Conservation (phyloP, 1,140 invertebrate genomes). For the Prorops nasuta region DNA sequence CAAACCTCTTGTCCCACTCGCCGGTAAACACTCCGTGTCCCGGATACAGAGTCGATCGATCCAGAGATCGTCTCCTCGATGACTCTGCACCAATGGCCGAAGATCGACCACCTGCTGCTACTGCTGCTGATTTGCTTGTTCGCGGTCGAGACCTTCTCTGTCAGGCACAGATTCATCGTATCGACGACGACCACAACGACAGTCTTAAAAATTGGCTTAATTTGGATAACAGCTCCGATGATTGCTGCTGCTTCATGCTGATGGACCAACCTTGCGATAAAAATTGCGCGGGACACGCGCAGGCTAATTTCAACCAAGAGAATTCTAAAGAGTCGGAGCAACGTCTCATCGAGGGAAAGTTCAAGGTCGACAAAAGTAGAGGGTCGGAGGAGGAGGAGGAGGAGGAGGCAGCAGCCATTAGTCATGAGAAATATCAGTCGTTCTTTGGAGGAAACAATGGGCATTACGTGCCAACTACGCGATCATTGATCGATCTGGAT, state of each 20-base stretch:
- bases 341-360: background rate
- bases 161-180: slow-evolving; percentile 31
- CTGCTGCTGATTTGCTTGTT: background rate
- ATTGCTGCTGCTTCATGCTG: too few relatives aligned
- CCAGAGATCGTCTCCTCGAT: slow-evolving; percentile 17
- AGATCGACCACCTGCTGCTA: slow-evolving; percentile 12
- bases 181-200: slow-evolving; percentile 11
- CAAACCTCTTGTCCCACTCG: slow-evolving; percentile 35
- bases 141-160: slow-evolving; percentile 21
- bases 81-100: slow-evolving; percentile 17
- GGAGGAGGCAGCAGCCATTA: background rate
- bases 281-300: background rate
- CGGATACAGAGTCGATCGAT: slow-evolving; percentile 25
- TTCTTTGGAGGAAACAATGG: background rate
- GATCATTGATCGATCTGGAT: slow-evolving; percentile 14
- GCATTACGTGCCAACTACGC: too few relatives aligned
- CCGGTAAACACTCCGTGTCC: slow-evolving; percentile 35
- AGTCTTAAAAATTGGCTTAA: too few relatives aligned
- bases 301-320: too few relatives aligned
- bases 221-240: too few relatives aligned
- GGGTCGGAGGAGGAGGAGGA: background rate
- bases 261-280: background rate
- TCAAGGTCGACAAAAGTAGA: background rate
- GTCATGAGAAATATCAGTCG: slow-evolving; percentile 10
- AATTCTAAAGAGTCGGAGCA: too few relatives aligned